Evolutionary conservation across 2,888 invertebrate genomes (phyloP).

Genomic region (Polydrusus cervinus): DNA sequence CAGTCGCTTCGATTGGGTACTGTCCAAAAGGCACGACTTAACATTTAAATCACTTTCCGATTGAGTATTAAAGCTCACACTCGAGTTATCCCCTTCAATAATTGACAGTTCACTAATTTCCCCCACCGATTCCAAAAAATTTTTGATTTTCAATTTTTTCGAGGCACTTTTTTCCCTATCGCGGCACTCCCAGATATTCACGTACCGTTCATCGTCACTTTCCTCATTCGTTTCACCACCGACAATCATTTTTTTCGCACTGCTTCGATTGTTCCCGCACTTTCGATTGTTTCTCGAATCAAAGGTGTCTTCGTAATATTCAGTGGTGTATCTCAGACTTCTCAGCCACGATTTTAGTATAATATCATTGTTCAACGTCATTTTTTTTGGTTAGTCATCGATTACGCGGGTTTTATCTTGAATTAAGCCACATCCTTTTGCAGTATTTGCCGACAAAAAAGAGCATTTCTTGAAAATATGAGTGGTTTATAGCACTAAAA

Average conservation of each 20-base stretch:
- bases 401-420: conserved; percentile 24
- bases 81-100: conserved; percentile 23
- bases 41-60: too few relatives aligned
- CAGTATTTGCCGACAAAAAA: conserved; percentile 10
- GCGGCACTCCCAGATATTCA: conserved; percentile 51
- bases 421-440: conserved; percentile 39
- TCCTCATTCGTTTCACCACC: conserved; percentile 46
- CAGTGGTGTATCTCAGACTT: conserved; percentile 63
- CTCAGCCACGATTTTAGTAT: conserved; percentile 67
- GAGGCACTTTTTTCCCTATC: neutral
- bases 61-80: too few relatives aligned
- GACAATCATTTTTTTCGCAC: conserved; percentile 51
- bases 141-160: conserved; percentile 14
- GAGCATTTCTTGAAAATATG: conserved; percentile 5
- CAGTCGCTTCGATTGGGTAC: neutral
- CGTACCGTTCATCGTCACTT: conserved; percentile 43
- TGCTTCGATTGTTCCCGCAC: conserved; percentile 28
- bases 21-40: neutral
- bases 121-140: conserved; percentile 42
- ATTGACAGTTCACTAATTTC: conserved; percentile 35
- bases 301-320: conserved; percentile 65
- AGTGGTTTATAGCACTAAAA: neutral
- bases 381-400: conserved; percentile 49
- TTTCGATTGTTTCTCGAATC: conserved; percentile 46
- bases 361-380: conserved; percentile 56